A percentile compares a stretch with the other conserved stretches of the same genome.
Evolutionary conservation across 2,888 invertebrate genomes (phyloP).

Genomic region (Sipunculus nudus): DNA sequence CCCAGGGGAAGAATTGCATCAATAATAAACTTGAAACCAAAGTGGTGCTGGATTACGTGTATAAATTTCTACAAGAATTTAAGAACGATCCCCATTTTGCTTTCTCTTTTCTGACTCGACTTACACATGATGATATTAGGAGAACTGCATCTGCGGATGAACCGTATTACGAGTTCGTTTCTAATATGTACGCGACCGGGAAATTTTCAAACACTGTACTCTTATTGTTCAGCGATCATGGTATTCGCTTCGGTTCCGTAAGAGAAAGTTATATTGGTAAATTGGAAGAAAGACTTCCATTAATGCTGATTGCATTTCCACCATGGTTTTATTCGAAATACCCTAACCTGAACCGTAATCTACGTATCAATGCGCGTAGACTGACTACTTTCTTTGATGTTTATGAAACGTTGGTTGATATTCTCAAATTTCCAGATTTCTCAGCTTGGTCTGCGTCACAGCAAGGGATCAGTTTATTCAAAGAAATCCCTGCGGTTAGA

Average conservation of each 20-base stretch:
- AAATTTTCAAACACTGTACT: slow-evolving; percentile 53
- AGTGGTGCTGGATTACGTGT: slow-evolving; percentile 74
- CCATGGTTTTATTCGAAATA: slow-evolving; percentile 76
- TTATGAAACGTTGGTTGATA: slow-evolving; percentile 79
- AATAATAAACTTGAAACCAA: slow-evolving; percentile 76
- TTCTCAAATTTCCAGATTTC: slow-evolving; percentile 1
- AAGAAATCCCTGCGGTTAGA: slow-evolving; percentile 76
- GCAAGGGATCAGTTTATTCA: slow-evolving; percentile 75
- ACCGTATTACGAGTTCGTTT: slow-evolving; percentile 73
- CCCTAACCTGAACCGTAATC: slow-evolving; percentile 69
- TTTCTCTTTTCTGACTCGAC: slow-evolving; percentile 84
- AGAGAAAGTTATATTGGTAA: slow-evolving; percentile 79
- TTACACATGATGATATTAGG: slow-evolving; percentile 87
- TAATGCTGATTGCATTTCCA: slow-evolving; percentile 80
- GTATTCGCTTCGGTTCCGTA: slow-evolving; percentile 86
- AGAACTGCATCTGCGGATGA: slow-evolving; percentile 80
- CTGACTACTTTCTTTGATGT: slow-evolving; percentile 88
- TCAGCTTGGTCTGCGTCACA: no score
- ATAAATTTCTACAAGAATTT: slow-evolving; percentile 72
- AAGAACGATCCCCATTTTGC: slow-evolving; percentile 76
- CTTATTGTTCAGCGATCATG: slow-evolving; percentile 82
- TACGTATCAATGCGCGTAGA: slow-evolving; percentile 73
- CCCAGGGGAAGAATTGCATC: slow-evolving; percentile 69
- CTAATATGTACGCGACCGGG: slow-evolving; percentile 62
- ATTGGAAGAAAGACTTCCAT: slow-evolving; percentile 87